These are phyloP conservation scores for fruit fly (Drosophila melanogaster) DNA, from an alignment of 1,140 invertebrate genomes.

Conservation along the genomic window Release_6_plus_ISO1_MT NT_033777.3:27939501-27940000, in stretches of 20 bases:
- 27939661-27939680: no score
- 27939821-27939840: conserved; percentile 16
- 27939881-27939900: conserved; percentile 7
- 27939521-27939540: conserved; percentile 82
- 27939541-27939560: conserved; percentile 82
- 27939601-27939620: conserved; percentile 77
- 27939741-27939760: conserved; percentile 5
- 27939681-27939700: not conserved
- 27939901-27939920: conserved; percentile 1
- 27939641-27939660: conserved; percentile 62
- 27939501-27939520: conserved; percentile 38
- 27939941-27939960: conserved; percentile 7
- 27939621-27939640: conserved; percentile 83
- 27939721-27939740: conserved; percentile 45
- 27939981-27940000: conserved; percentile 5
- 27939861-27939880: not conserved
- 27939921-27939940: conserved; percentile 5
- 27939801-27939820: conserved; percentile 46
- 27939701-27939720: conserved; percentile 73
- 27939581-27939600: conserved; percentile 3
- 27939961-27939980: not conserved
- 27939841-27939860: not conserved
- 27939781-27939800: conserved; percentile 71
- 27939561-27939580: conserved; percentile 58
- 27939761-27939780: conserved; percentile 72